phyloP scores from a whole-genome alignment of 2,113 vertebrate genomes.

The Gorsachius goisagi region DNA sequence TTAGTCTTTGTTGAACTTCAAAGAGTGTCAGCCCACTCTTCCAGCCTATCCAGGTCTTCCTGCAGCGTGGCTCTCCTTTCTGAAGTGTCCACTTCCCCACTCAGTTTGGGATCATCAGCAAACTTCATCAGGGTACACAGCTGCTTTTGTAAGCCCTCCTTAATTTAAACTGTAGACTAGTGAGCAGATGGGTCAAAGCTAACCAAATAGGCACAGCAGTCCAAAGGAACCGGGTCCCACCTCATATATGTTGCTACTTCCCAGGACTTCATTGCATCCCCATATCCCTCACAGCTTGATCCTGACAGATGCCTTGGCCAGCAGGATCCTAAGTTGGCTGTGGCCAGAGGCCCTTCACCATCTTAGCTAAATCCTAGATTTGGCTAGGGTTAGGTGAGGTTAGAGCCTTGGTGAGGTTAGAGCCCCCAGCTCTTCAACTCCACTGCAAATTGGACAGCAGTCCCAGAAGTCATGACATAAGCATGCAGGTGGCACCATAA shows the following conservation, averaged over 20 bases:
- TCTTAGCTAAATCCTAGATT: not conserved
- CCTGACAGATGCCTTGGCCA: not conserved
- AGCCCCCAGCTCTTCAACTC: not conserved
- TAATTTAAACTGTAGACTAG: not conserved
- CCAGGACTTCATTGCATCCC: not conserved
- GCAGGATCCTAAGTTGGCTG: not conserved
- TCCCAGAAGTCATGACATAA: not conserved
- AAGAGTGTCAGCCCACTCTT: not conserved
- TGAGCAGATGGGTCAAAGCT: not conserved
- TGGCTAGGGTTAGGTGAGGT: not conserved
- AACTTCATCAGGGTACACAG: not conserved
- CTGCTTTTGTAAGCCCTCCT: not conserved
- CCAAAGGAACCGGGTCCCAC: not conserved
- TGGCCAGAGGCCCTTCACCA: not conserved
- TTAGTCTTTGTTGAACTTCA: not conserved
- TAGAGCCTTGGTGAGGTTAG: not conserved
- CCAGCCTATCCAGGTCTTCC: not conserved
- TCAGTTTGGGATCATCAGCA: not conserved
- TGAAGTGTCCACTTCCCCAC: not conserved
- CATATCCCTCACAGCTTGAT: not conserved
- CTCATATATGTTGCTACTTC: not conserved
- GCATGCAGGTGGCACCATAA: not conserved
- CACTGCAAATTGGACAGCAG: not conserved
- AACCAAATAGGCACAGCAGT: not conserved
- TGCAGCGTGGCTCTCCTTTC: not conserved